Evolutionary conservation across 2,113 vertebrate species (phyloP), one percentile per base, ranked within the genome.

Genomic region (Cavia porcellus): DNA sequence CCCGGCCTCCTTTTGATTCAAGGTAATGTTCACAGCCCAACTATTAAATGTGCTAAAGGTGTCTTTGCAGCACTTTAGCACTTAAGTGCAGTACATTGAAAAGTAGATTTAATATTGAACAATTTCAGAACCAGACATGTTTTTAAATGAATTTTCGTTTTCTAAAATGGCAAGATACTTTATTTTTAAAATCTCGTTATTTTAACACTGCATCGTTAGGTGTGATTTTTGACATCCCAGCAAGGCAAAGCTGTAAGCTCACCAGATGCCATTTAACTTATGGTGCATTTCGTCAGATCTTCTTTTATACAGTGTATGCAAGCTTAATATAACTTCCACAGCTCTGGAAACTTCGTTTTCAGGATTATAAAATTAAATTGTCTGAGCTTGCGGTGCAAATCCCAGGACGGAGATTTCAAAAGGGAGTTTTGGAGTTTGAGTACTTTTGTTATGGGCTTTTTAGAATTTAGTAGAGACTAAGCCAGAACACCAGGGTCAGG

Each of bases 181-280:
- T 97, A 90, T 98, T 98, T 98, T 89, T 93, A 94, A 97, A 95
- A 50, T 74, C 72, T 66, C 9, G 96, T 86, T 97, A 94, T 97
- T 98, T 97, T 94, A 97, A 32, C 97, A 80, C 97, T 45, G 89
- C 77, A 94, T 17, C 57, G 97, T 77, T 96, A 96, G 84, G 95
- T 97, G 92, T 87, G 96, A 93, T 94, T 98, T 97, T 17, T 88
- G 96, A 96, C 87, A 75, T 90, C 93, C 68, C 90, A 95, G 97
- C 47, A 66, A 59, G 87, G 83, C 93, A 79, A 81, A 98, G 88
- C 97, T 97, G 77, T 86, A 96, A 89, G 97, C 97, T 92, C 86
- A 96, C 95, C 90, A 97, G 97, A 95, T 93, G 96, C 81, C 80
- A 47, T 96, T 96, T 89, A 89, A 72, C 95, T 97, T 86, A 75